Conservation (phyloP, 2,113 vertebrate genomes). For the Microtus montanus region DNA sequence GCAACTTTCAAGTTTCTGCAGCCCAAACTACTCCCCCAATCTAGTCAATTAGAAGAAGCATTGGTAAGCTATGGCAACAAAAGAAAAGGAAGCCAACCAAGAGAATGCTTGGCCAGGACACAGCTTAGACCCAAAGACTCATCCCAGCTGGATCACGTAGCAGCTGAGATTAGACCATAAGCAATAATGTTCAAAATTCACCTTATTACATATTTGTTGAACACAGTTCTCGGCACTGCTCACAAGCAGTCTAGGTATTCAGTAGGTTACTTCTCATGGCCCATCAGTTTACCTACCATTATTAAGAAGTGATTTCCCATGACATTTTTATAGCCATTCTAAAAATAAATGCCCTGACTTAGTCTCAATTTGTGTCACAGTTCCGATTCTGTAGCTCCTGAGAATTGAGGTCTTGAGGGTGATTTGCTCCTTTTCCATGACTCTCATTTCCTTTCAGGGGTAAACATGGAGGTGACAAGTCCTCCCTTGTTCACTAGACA, state of each 20-base stretch:
- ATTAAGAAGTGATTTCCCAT: not conserved
- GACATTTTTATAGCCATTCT: not conserved
- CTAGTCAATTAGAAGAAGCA: not conserved
- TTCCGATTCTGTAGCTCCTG: not conserved
- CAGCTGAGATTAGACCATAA: not conserved
- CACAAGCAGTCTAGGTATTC: not conserved
- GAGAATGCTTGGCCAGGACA: not conserved
- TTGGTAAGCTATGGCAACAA: not conserved
- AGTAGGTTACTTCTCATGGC: not conserved
- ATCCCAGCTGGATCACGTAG: not conserved
- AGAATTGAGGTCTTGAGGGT: not conserved
- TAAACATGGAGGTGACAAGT: constrained; percentile 3
- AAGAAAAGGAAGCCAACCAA: not conserved
- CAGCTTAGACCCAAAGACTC: not conserved
- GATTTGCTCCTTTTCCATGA: not conserved
- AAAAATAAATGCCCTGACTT: not conserved
- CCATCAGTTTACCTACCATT: not conserved
- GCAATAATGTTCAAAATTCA: not conserved
- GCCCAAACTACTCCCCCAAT: not conserved
- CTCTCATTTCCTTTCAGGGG: not conserved
- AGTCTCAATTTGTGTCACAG: not conserved
- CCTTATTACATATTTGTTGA: not conserved
- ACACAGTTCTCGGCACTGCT: not conserved
- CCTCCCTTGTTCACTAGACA: not conserved
- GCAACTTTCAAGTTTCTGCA: not conserved